Evolutionary conservation across 2,797 vertebrate species (phyloP).

Genomic region (Chromobotia macracanthus): DNA sequence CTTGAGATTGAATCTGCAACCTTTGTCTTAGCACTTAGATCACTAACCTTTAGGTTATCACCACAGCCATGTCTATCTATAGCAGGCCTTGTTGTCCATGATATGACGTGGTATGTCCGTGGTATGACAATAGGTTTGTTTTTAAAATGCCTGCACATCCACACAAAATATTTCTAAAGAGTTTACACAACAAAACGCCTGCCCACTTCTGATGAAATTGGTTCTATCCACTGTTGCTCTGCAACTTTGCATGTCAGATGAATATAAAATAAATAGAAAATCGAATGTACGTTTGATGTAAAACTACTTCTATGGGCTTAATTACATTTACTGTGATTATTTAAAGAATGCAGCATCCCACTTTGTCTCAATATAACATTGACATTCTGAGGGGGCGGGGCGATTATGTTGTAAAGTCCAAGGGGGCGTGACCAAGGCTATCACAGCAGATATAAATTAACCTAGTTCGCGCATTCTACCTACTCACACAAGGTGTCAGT

Average conservation of each 20-base stretch:
- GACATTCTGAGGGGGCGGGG: conserved; percentile 74
- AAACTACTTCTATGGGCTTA: not conserved
- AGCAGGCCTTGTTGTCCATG: not conserved
- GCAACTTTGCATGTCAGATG: not conserved
- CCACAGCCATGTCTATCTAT: not conserved
- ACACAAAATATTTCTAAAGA: not conserved
- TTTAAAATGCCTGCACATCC: not conserved
- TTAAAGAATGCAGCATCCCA: not conserved
- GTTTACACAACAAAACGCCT: not conserved
- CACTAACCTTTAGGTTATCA: not conserved
- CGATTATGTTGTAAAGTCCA: conserved; percentile 38
- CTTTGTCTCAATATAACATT: conserved; percentile 69
- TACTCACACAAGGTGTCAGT: conserved; percentile 77
- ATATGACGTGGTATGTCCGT: too few relatives aligned
- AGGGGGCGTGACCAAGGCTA: conserved; percentile 64
- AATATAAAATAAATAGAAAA: not conserved
- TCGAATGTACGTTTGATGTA: not conserved
- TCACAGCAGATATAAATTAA: conserved; percentile 69
- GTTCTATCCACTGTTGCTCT: not conserved
- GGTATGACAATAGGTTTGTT: not conserved
- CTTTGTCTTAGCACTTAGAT: not conserved
- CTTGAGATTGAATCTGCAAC: not conserved
- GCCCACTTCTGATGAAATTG: not conserved
- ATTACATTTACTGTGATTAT: not conserved
- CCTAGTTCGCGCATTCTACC: conserved; percentile 27